Evolutionary conservation across 2,888 invertebrate genomes (phyloP), one percentile per base, ranked within the genome.

Genomic region (Dynastes tityus): DNA sequence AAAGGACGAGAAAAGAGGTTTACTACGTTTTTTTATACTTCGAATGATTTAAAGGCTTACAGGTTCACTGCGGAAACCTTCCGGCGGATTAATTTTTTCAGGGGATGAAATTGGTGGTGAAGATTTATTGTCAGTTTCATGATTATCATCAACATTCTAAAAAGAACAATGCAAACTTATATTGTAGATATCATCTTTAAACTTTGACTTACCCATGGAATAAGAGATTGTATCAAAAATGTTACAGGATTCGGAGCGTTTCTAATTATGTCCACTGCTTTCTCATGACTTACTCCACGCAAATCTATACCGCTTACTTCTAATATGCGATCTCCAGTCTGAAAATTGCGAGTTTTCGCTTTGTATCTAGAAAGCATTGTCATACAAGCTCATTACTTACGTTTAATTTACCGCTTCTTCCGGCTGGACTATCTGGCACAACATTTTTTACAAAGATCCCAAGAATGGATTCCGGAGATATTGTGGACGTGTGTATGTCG

Each of bases 361-460:
- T 53, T 53, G 0, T 11, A 11, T 2, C 2, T 45, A 53, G 16
- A 13, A 53, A 53, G 16, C 8, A 9, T 11, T 45, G 45, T 45
- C 45, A 0, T 2, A 11, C 8, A 45, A 8, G 11, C 40, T 49
- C 32, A 37, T 37, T 63, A 83, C 86, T 89, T 89, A 96, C 96
- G 91, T 95, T 95, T 63, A 97, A 89, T 84, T 95, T 93, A n/a
- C 95, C 97, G 82, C 96, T 94, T 84, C 92, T 91, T 70, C 97
- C 98, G 0, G 99, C 99, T 0, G 99, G 98, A 89, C 97, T 98
- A 81, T 96, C 94, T 0, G 96, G 93, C 13, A 98, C 93, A 0
- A 99, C 98, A 85, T 97, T 97, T 89, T 99, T 99, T 87, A 99
- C 97, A 89, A 99, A 99, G 86, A 99, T 98, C 5, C 99, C 99